These are phyloP conservation scores for Salvelinus alpinus DNA, from an alignment of 2,113 vertebrate genomes.

Conservation along the genomic window DNA sequence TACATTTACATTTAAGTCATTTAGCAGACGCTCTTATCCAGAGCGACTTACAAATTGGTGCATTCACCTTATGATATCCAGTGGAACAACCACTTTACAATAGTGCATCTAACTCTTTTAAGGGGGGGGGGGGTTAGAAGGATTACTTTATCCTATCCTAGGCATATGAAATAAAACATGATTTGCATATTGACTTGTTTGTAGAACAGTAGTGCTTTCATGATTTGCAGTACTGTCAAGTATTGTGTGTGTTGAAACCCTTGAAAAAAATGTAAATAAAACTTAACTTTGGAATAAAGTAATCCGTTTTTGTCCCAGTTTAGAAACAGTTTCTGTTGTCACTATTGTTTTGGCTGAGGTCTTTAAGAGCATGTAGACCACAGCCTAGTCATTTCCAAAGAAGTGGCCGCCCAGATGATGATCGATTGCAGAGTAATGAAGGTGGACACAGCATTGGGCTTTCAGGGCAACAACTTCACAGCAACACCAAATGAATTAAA, in stretches of 20 bases:
- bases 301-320: constrained; percentile 14
- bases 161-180: neutral
- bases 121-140: no score
- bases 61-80: no score
- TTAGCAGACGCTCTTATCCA: no score
- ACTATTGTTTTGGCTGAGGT: constrained; percentile 33
- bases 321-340: constrained; percentile 32
- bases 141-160: no score
- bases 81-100: no score
- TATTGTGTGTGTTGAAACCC: neutral
- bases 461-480: constrained; percentile 55
- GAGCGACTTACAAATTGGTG: no score
- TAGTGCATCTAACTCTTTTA: no score
- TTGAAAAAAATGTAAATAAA: no score
- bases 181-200: neutral
- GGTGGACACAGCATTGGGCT: constrained; percentile 39
- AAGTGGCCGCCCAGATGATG: constrained; percentile 45
- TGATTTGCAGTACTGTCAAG: neutral
- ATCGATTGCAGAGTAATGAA: constrained; percentile 63
- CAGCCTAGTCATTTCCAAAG: constrained; percentile 38
- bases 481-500: constrained; percentile 50
- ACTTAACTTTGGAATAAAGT: neutral
- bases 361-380: constrained; percentile 32
- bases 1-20: no score
- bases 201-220: neutral